Percentiles rank a stretch among this genome's conserved stretches.
Conservation (phyloP, 92 coral and sea anemone species). For the Galaxea fascicularis region DNA sequence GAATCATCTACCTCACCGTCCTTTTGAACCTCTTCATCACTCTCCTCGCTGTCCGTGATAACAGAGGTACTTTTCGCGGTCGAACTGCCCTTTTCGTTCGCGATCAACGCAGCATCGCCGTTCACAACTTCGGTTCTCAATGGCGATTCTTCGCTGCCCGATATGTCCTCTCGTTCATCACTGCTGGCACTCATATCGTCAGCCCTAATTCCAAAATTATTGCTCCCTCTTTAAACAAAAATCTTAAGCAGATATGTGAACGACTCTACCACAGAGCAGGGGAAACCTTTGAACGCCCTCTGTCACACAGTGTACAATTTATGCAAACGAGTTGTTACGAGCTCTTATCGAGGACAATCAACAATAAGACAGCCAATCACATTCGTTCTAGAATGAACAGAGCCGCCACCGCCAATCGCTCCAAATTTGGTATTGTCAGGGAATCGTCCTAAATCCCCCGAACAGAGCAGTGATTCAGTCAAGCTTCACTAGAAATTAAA, state of each 20-base stretch:
- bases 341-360: constrained; percentile 54
- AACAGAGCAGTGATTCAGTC: too few species aligned
- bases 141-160: constrained; percentile 46
- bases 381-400: constrained; percentile 39
- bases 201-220: constrained; percentile 49
- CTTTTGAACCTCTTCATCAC: constrained; percentile 27
- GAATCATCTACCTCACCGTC: constrained; percentile 50
- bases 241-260: neutral
- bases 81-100: constrained; percentile 49
- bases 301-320: constrained; percentile 62
- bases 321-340: constrained; percentile 60
- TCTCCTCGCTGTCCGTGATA: constrained; percentile 27
- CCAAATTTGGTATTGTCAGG: constrained; percentile 75
- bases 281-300: constrained; percentile 60
- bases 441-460: constrained; percentile 35
- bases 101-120: constrained; percentile 41
- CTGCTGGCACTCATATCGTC: constrained; percentile 42
- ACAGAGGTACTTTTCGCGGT: constrained; percentile 62
- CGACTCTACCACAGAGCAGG: neutral
- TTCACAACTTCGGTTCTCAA: constrained; percentile 24
- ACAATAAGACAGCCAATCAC: constrained; percentile 76
- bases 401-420: constrained; percentile 39
- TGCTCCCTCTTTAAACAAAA: too few species aligned
- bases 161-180: constrained; percentile 40
- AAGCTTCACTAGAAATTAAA: too few species aligned